These are phyloP conservation scores for Heterotis niloticus DNA, from an alignment of 2,113 vertebrate species.

Conservation along the genomic window DNA sequence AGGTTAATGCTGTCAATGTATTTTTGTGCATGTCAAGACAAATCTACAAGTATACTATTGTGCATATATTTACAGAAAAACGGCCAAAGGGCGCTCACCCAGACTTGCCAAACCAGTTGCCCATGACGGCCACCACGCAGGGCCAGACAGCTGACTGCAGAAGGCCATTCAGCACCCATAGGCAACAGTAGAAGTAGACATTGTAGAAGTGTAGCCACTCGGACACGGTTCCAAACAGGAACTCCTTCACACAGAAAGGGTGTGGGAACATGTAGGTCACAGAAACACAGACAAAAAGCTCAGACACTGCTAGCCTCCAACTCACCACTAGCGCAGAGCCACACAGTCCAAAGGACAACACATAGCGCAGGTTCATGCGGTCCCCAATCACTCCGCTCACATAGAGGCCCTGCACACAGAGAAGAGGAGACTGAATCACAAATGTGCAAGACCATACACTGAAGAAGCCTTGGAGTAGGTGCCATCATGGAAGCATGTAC, in stretches of 20 bases:
- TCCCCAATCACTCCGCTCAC: constrained; percentile 86
- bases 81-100: constrained; percentile 65
- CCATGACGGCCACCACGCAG: constrained; percentile 94
- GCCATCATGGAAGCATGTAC: no score
- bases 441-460: neutral
- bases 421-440: neutral
- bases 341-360: constrained; percentile 88
- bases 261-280: neutral
- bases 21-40: no score
- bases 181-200: constrained; percentile 78
- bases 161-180: constrained; percentile 90
- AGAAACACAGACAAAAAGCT: neutral
- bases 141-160: constrained; percentile 96
- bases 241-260: constrained; percentile 57
- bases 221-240: constrained; percentile 82
- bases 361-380: constrained; percentile 84
- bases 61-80: neutral
- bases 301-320: neutral
- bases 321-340: constrained; percentile 89
- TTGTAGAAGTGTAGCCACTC: constrained; percentile 94
- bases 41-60: neutral
- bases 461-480: no score
- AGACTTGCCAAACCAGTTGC: constrained; percentile 95
- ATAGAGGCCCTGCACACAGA: constrained; percentile 79
- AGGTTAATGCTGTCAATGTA: no score